These are phyloP conservation scores for Emys orbicularis DNA, from an alignment of 2,797 vertebrate genomes.

Conservation along the genomic window DNA sequence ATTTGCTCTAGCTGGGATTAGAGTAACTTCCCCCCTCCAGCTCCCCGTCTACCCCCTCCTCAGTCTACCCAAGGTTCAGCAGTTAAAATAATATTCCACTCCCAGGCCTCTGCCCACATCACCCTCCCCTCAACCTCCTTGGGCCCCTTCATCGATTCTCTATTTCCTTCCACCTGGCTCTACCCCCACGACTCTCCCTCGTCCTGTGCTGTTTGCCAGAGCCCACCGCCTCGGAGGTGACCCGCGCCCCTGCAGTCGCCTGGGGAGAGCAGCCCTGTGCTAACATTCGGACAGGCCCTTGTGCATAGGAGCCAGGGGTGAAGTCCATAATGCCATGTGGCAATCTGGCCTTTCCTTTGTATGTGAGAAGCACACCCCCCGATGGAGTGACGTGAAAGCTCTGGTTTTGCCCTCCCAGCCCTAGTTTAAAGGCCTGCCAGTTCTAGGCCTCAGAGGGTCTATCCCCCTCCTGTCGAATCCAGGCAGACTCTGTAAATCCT, in stretches of 20 bases:
- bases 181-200: too few relatives aligned
- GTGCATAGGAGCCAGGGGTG: neutral
- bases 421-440: neutral
- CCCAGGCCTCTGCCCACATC: neutral
- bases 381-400: constrained; percentile 9
- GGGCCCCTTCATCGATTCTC: neutral
- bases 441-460: neutral
- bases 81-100: neutral
- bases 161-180: too few relatives aligned
- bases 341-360: neutral
- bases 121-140: fast-evolving
- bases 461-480: constrained; percentile 41
- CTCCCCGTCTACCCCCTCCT: neutral
- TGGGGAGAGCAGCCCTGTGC: neutral
- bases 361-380: neutral
- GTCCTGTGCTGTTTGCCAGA: neutral
- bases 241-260: too few relatives aligned
- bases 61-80: neutral
- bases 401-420: neutral
- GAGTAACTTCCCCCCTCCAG: neutral
- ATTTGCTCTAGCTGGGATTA: neutral
- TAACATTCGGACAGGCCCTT: neutral
- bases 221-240: neutral
- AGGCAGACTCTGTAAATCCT: constrained; percentile 60
- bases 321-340: fast-evolving